Percentiles rank a stretch among this genome's conserved stretches.
Evolutionary conservation across 2,888 invertebrate genomes (phyloP).

Genomic region (Oeneis ivallda): DNA sequence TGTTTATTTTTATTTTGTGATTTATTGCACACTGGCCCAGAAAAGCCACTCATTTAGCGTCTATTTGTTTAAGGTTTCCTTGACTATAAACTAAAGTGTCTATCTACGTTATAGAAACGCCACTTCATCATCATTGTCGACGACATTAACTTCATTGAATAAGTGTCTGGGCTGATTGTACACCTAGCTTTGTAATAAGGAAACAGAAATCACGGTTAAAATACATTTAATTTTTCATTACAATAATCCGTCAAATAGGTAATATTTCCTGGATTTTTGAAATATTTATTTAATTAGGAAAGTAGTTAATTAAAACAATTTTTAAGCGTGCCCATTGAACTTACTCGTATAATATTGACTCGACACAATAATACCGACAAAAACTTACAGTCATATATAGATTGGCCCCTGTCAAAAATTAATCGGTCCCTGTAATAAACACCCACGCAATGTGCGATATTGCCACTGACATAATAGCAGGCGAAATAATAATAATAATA

Average conservation of each 20-base stretch:
- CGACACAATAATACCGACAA: too few relatives aligned
- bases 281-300: too few relatives aligned
- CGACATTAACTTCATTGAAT: slow-evolving; percentile 14
- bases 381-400: neutral
- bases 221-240: too few relatives aligned
- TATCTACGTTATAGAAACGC: neutral
- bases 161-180: slow-evolving; percentile 4
- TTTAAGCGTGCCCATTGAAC: too few relatives aligned
- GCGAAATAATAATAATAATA: too few relatives aligned
- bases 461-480: neutral
- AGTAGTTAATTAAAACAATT: too few relatives aligned
- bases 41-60: neutral
- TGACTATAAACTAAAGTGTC: neutral
- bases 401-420: neutral
- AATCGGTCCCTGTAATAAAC: neutral
- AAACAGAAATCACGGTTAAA: neutral
- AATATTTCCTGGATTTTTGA: too few relatives aligned
- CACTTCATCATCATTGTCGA: slow-evolving; percentile 4
- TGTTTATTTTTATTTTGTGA: too few relatives aligned
- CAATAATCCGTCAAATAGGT: too few relatives aligned
- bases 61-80: neutral
- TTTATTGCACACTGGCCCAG: too few relatives aligned
- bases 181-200: neutral
- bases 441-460: neutral
- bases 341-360: too few relatives aligned